phyloP scores from a whole-genome alignment of 2,113 vertebrate species.

The Ancistrus triradiatus region DNA sequence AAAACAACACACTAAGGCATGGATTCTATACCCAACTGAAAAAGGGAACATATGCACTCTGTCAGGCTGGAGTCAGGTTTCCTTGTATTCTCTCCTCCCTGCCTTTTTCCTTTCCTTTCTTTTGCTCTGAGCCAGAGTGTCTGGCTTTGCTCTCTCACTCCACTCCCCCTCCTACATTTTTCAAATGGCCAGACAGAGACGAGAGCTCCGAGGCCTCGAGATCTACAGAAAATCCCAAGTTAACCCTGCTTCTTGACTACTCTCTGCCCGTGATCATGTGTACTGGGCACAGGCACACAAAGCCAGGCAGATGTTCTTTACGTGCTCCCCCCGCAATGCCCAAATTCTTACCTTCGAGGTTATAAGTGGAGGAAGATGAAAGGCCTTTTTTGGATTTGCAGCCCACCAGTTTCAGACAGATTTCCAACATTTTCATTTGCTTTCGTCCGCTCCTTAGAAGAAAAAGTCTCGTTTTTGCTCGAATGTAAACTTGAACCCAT shows the following conservation, averaged over 20 bases:
- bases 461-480: conserved; percentile 43
- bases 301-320: conserved; percentile 2
- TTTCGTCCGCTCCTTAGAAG: conserved; percentile 57
- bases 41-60: conserved; percentile 42
- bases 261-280: background rate
- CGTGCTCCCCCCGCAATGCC: background rate
- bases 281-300: background rate
- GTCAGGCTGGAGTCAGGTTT: conserved; percentile 67
- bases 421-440: conserved; percentile 98
- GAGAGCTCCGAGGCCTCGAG: conserved; percentile 52
- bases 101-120: conserved; percentile 64
- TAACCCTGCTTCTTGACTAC: too few relatives aligned
- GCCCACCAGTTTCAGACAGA: conserved; percentile 97
- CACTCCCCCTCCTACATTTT: conserved; percentile 62
- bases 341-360: conserved; percentile 86
- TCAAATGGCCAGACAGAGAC: conserved; percentile 46
- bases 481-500: background rate
- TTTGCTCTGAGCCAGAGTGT: conserved; percentile 68
- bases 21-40: conserved; percentile 8
- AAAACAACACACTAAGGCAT: background rate
- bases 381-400: conserved; percentile 98
- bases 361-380: conserved; percentile 94
- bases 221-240: too few relatives aligned
- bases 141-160: conserved; percentile 61
- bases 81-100: conserved; percentile 66